Conservation (phyloP, 2,113 vertebrate genomes). For the Tetraodon nigroviridis region DNA sequence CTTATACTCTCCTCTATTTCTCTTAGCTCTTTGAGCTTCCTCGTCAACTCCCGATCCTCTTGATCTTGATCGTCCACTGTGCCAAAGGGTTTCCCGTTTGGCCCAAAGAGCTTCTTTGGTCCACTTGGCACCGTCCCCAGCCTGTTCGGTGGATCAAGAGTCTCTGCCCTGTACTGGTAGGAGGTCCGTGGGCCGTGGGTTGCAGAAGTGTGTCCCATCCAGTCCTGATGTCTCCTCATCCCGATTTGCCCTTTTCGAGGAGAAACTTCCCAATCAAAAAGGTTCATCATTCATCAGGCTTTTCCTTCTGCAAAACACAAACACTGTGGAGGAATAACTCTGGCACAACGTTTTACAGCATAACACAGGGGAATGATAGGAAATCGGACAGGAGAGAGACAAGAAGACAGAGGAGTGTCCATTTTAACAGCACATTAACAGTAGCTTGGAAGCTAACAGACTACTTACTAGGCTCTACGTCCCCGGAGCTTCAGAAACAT, state of each 20-base stretch:
- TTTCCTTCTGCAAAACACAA: not conserved
- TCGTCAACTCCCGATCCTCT: constrained; percentile 35
- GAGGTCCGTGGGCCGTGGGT: no score
- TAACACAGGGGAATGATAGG: not conserved
- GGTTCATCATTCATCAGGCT: constrained; percentile 35
- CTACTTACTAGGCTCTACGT: constrained; percentile 22
- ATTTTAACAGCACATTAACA: not conserved
- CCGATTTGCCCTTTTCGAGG: not conserved
- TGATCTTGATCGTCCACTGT: not conserved
- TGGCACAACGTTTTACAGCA: no score
- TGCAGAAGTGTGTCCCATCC: not conserved
- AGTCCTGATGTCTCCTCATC: not conserved
- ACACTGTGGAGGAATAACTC: no score
- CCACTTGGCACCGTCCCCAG: no score
- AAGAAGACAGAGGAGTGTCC: not conserved
- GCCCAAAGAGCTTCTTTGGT: not conserved
- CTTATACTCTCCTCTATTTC: constrained; percentile 48
- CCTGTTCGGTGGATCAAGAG: no score
- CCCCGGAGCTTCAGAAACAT: no score
- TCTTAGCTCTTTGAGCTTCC: constrained; percentile 39
- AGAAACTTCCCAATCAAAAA: constrained; percentile 8
- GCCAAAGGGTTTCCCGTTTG: constrained; percentile 7
- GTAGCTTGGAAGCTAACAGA: constrained; percentile 19
- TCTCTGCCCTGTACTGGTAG: no score
- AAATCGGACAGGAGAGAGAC: not conserved